Evolutionary conservation across 2,113 vertebrate genomes (phyloP).

Genomic region (Potamarius usumacintae): DNA sequence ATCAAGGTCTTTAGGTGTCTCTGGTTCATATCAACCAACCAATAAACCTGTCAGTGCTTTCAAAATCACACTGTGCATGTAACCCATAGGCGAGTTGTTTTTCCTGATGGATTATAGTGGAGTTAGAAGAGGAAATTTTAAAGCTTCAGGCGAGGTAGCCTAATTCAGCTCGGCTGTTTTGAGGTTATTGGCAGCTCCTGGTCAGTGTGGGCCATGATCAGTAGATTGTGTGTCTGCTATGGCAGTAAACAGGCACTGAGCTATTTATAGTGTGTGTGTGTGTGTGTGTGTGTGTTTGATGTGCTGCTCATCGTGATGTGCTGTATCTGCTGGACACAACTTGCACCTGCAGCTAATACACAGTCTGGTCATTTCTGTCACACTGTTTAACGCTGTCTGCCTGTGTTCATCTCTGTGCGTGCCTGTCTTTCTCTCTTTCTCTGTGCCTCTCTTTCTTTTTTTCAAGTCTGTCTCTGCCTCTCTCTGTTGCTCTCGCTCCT

Average conservation of each 20-base stretch:
- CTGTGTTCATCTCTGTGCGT: not conserved
- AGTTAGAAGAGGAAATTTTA: not conserved
- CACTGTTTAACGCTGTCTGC: not conserved
- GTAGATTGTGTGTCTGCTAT: not conserved
- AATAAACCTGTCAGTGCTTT: not conserved
- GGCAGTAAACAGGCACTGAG: constrained; percentile 60
- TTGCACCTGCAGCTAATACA: constrained; percentile 24
- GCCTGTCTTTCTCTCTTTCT: not conserved
- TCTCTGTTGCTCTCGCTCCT: not conserved
- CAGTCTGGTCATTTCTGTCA: not conserved
- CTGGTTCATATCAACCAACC: not conserved
- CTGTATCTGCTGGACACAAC: constrained; percentile 28
- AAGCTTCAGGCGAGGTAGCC: not conserved
- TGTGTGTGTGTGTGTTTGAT: constrained; percentile 52
- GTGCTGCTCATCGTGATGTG: constrained; percentile 58
- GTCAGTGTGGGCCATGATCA: not conserved
- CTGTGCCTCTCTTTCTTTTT: not conserved
- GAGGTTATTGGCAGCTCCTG: not conserved
- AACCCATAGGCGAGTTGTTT: not conserved
- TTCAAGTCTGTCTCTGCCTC: not conserved
- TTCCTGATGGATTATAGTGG: not conserved
- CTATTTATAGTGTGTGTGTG: constrained; percentile 62
- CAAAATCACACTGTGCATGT: not conserved
- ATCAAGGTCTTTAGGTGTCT: not conserved
- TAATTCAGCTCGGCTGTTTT: not conserved